Conservation (phyloP, 2,113 vertebrate genomes). For the human region DNA sequence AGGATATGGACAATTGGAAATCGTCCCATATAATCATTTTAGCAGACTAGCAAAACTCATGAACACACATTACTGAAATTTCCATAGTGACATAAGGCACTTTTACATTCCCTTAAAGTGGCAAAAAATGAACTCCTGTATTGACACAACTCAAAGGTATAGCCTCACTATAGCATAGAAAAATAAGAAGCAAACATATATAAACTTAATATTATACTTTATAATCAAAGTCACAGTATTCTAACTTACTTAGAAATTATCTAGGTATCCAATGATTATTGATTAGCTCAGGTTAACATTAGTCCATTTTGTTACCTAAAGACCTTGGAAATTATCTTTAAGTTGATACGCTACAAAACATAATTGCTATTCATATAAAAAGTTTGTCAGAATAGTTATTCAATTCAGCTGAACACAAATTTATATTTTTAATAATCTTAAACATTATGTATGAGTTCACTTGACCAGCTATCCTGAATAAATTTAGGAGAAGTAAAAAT, state of each 20-base stretch:
- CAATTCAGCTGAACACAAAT: background rate
- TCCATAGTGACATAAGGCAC: background rate
- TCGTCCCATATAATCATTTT: background rate
- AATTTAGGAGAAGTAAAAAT: background rate
- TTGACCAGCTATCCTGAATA: background rate
- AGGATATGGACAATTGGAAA: background rate
- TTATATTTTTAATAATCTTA: slow-evolving; percentile 14
- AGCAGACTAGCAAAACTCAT: background rate
- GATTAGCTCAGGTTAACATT: background rate
- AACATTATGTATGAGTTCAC: background rate
- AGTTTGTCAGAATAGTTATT: background rate
- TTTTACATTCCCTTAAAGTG: background rate
- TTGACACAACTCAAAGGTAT: background rate
- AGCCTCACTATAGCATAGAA: background rate
- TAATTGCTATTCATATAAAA: background rate
- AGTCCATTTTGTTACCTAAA: background rate
- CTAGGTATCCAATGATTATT: background rate
- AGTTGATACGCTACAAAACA: background rate
- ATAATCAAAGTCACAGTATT: slow-evolving; percentile 4
- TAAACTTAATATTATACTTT: background rate
- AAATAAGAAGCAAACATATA: slow-evolving; percentile 1
- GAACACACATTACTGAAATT: background rate
- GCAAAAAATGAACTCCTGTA: background rate
- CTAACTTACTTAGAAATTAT: slow-evolving; percentile 10
- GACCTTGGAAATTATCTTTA: background rate